These are phyloP conservation scores for Altica lythri DNA, from an alignment of 2,888 invertebrate species.

Conservation along the genomic window DNA sequence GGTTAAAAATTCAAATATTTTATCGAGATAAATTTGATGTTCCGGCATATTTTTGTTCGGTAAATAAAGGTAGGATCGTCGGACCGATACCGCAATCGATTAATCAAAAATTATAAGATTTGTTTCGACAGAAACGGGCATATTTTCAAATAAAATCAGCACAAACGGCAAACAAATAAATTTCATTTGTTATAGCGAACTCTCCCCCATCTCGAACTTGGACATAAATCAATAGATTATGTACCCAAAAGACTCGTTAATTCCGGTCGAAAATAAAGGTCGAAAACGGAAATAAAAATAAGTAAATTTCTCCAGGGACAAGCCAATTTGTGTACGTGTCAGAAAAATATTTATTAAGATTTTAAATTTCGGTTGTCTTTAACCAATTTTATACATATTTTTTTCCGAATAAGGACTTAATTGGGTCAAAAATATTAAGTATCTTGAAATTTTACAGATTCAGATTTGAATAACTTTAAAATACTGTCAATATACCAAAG, in stretches of 20 bases:
- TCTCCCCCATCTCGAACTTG: slow-evolving; percentile 29
- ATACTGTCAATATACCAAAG: too few relatives aligned
- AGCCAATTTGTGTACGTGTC: slow-evolving; percentile 29
- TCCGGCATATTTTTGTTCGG: slow-evolving; percentile 10
- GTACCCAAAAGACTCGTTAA: slow-evolving; percentile 35
- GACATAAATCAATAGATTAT: slow-evolving; percentile 37
- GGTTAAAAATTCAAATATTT: slow-evolving; percentile 3
- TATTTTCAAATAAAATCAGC: slow-evolving; percentile 32
- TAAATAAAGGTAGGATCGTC: slow-evolving; percentile 13
- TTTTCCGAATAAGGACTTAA: too few relatives aligned
- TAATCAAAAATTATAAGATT: slow-evolving; percentile 22
- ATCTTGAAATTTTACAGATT: too few relatives aligned
- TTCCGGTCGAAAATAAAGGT: slow-evolving; percentile 31
- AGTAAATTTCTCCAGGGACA: slow-evolving; percentile 32
- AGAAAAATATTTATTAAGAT: slow-evolving; percentile 34
- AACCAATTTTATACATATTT: too few relatives aligned
- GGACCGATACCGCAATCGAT: slow-evolving; percentile 18
- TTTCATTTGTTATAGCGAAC: slow-evolving; percentile 34
- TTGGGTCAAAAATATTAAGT: too few relatives aligned
- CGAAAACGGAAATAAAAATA: slow-evolving; percentile 34
- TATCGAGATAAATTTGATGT: slow-evolving; percentile 7
- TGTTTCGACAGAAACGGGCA: slow-evolving; percentile 25
- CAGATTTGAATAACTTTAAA: too few relatives aligned
- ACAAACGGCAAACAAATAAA: slow-evolving; percentile 35
- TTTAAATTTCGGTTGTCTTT: slow-evolving; percentile 29